phyloP scores from a whole-genome alignment of 2,113 vertebrate genomes.

The Gulo gulo region DNA sequence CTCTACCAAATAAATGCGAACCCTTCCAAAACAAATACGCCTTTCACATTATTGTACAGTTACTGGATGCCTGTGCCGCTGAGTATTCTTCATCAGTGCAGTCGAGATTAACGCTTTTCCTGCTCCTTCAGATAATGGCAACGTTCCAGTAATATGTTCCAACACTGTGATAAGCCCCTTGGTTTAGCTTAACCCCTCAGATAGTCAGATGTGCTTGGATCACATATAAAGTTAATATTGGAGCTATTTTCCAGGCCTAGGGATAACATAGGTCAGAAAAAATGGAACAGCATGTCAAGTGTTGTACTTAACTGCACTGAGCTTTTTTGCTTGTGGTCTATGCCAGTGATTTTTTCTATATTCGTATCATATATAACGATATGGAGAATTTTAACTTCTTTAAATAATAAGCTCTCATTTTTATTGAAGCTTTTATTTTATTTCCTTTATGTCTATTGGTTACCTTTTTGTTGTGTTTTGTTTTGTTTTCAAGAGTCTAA shows the following conservation, averaged over 20 bases:
- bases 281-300: neutral
- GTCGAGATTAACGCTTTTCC: slow-evolving; percentile 13
- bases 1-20: slow-evolving; percentile 33
- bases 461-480: neutral
- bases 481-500: neutral
- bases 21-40: neutral
- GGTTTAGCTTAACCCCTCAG: neutral
- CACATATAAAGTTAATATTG: neutral
- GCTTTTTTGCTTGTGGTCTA: neutral
- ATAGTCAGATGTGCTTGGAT: neutral
- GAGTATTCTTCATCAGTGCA: neutral
- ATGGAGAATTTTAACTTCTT: neutral
- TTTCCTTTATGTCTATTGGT: neutral
- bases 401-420: neutral
- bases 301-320: neutral
- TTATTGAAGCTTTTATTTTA: neutral
- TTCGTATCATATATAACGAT: neutral
- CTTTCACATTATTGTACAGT: neutral
- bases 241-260: neutral
- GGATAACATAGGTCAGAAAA: neutral
- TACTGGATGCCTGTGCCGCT: neutral
- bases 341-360: neutral
- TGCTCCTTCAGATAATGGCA: slow-evolving; percentile 9
- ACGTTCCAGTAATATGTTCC: slow-evolving; percentile 19
- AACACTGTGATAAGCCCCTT: neutral